Base-by-base conservation (phyloP, 2,113 vertebrate genomes). In the Seriola rivoliana region DNA sequence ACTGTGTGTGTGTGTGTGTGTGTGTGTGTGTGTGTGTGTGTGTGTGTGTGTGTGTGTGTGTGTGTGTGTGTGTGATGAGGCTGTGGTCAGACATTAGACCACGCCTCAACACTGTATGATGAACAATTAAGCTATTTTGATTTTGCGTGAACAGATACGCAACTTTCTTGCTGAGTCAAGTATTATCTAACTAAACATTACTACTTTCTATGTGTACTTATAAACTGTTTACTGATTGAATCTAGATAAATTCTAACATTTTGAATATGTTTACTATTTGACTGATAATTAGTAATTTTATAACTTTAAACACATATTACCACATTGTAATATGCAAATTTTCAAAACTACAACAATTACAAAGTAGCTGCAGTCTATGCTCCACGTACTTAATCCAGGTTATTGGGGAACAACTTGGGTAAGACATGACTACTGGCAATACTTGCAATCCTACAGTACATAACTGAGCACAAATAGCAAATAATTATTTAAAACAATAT, bases 381-480 rank as follows among this genome's bases (percentile, higher is more conserved):
- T 71, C 63, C 74, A 52, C 62, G 52, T 29, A 79, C 68, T 72
- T 63, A 23, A 80, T 86, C 75, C 75, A 90, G 82, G 88, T 86
- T 81, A 92, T 83, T 87, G 82, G 82, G 77, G 74, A 82, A 71
- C 80, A 85, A 86, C 82, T 84, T 89, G 86, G 88, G 80, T 89
- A 82, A 78, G 66, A 93, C 59, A 64, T 68, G 72, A 88, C 66
- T 84, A 87, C 72, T 58, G 90, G 92, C 88, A 93, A 90, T 94
- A 92, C 88, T 87, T 82, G 58, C 82, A 86, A 81, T 85, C 78
- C 66, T 71, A 84, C 75, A 80, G 80, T 78, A 91, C 78, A 80
- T 65, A 75, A 87, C 84, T 86, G 92, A 95, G 95, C 94, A 94
- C 93, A 95, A 94, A 93, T 46, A 72, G 76, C 75, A 75, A 89